Base-by-base conservation (phyloP, 2,113 vertebrate genomes). In the Paradisaea rubra region DNA sequence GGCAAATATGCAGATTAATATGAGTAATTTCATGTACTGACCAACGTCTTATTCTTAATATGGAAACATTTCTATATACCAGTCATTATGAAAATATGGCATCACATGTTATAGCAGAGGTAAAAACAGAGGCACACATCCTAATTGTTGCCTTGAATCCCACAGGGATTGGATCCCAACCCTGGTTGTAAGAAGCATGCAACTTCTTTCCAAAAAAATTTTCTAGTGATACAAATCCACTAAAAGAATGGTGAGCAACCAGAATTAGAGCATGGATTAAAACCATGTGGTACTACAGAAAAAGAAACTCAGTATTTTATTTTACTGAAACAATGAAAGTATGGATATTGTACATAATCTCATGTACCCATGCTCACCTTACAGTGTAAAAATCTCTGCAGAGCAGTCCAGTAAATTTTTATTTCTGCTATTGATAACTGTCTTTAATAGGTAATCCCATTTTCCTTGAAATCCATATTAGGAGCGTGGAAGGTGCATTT, bases 101-200 rank as follows among this genome's bases (percentile, higher is more conserved):
- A 3, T 87, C 35, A 71, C 9, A 54, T 20, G 3, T 35, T 68
- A 45, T 9, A 71, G 33, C 39, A 87, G 15, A 87, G 41, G n/a
- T 10, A 52, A 49, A 93, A 45, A 23, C 4, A 78, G 24, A 65
- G 8, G 13, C 4, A 23, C 8, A 18, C 2, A 66, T 35, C 52
- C 13, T 61, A 52, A 52, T 9, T 52, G 8, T 6, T 72, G 22
- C 17, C 21, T 60, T 44, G 22, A 49, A 61, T 65, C 11, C 35
- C 39, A 31, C 0, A 41, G 27, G 31, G 16, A 56, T 35, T 15
- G 9, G 6, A 78, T 73, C 12, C 21, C 27, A 70, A 2, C 3
- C 10, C 21, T 41, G n/a, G 3, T 9, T 35, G 16, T 53, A 24
- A 84, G 13, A 81, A 65, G 13, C 2, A 9, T 0, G 0, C 8